Evolutionary conservation across 30 jellyfish, hydroid and myxozoan genomes (phyloP).

Genomic region (Turritopsis dohrnii): DNA sequence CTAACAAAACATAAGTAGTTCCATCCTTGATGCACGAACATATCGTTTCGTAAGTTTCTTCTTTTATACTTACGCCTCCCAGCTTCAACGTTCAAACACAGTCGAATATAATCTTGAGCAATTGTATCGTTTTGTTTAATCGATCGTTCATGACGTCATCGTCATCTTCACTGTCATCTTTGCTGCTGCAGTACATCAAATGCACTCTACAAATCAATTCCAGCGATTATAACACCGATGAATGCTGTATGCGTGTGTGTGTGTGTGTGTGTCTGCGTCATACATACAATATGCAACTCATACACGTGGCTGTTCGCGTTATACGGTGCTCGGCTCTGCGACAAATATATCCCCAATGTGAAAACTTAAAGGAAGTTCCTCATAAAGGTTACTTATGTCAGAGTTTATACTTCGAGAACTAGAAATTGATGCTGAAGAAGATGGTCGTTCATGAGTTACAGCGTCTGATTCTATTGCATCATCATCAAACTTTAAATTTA

Average conservation of each 20-base stretch:
- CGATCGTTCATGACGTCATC: too few relatives aligned
- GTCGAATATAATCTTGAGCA: too few relatives aligned
- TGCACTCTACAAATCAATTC: not conserved
- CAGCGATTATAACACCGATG: not conserved
- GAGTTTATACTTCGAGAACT: not conserved
- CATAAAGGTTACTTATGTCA: not conserved
- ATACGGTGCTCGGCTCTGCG: not conserved
- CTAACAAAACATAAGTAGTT: too few relatives aligned
- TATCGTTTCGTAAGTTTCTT: too few relatives aligned
- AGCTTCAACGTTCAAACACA: too few relatives aligned
- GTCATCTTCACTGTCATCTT: too few relatives aligned
- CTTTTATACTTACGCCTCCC: too few relatives aligned
- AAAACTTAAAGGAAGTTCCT: not conserved
- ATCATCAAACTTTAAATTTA: slow-evolving; percentile 4
- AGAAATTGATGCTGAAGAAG: not conserved
- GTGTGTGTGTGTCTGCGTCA: not conserved
- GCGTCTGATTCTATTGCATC: not conserved
- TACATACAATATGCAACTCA: too few relatives aligned
- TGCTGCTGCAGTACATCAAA: not conserved
- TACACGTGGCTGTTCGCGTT: too few relatives aligned
- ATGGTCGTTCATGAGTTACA: not conserved
- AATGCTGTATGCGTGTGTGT: not conserved
- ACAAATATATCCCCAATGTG: not conserved
- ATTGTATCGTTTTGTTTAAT: too few relatives aligned
- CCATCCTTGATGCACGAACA: too few relatives aligned